These are phyloP conservation scores for Pao palembangensis DNA, from an alignment of 2,113 vertebrate species.

Conservation along the genomic window DNA sequence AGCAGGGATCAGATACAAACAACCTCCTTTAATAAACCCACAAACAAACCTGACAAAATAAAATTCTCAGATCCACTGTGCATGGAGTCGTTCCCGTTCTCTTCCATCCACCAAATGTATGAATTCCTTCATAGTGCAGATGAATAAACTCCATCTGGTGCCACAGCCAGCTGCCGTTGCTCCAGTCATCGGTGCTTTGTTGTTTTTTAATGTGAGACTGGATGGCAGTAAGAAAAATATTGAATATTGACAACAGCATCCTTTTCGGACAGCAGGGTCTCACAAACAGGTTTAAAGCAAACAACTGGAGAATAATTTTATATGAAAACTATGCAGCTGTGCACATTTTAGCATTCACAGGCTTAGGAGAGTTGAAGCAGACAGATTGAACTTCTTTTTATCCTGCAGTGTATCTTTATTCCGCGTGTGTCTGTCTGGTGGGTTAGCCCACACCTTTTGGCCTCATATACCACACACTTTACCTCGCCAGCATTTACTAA, in stretches of 20 bases:
- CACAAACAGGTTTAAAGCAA: conserved; percentile 2
- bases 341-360: conserved; percentile 30
- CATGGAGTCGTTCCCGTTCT: no score
- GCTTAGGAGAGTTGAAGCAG: conserved; percentile 34
- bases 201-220: conserved; percentile 4
- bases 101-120: no score
- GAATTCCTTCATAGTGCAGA: neutral
- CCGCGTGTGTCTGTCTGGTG: conserved; percentile 46
- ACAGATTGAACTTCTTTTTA: conserved; percentile 61
- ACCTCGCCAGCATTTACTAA: conserved; percentile 50
- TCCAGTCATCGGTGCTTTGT: conserved; percentile 1
- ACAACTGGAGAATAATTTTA: neutral
- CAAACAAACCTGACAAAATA: no score
- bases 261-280: neutral
- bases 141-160: neutral
- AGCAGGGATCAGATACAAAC: no score
- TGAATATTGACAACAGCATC: conserved; percentile 4
- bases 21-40: no score
- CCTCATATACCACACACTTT: conserved; percentile 54
- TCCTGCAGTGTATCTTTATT: conserved; percentile 61
- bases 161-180: neutral
- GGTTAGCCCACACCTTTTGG: conserved; percentile 46
- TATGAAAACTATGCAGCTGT: conserved; percentile 18
- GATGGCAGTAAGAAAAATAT: conserved; percentile 1
- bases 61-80: no score